phyloP scores from a whole-genome alignment of 2,113 vertebrate species.

The Atherinomorus stipes region DNA sequence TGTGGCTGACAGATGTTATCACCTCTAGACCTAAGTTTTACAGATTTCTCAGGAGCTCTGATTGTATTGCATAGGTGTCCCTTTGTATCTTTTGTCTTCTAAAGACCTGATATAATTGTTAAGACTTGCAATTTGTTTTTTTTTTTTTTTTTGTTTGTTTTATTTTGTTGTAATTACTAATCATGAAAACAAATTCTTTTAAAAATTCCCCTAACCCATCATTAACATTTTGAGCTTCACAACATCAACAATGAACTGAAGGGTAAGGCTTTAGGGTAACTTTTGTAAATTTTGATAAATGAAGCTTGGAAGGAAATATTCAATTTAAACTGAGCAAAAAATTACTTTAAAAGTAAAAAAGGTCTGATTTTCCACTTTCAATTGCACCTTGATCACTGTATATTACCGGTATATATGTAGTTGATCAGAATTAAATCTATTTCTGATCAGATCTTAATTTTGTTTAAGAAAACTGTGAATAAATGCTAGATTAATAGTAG shows the following conservation, averaged over 20 bases:
- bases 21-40: slow-evolving; percentile 11
- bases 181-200: not conserved
- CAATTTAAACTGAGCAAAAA: too few relatives aligned
- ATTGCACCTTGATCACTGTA: too few relatives aligned
- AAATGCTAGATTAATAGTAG: not conserved
- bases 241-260: slow-evolving; percentile 11
- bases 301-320: slow-evolving; percentile 48
- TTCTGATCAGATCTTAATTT: not conserved
- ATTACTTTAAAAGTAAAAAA: too few relatives aligned
- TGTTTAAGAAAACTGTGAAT: not conserved
- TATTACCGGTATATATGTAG: too few relatives aligned
- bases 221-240: slow-evolving; percentile 21
- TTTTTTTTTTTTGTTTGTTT: too few relatives aligned
- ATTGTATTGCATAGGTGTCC: not conserved
- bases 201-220: slow-evolving; percentile 11
- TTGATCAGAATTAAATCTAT: too few relatives aligned
- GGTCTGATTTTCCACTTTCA: too few relatives aligned
- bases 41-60: not conserved
- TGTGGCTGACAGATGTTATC: slow-evolving; percentile 29
- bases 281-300: slow-evolving; percentile 42
- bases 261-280: slow-evolving; percentile 31
- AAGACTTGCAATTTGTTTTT: too few relatives aligned
- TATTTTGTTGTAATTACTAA: not conserved
- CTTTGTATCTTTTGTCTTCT: not conserved
- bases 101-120: not conserved